Evolutionary conservation across 92 coral and sea anemone species (phyloP).

Genomic region (Porites lobata): DNA sequence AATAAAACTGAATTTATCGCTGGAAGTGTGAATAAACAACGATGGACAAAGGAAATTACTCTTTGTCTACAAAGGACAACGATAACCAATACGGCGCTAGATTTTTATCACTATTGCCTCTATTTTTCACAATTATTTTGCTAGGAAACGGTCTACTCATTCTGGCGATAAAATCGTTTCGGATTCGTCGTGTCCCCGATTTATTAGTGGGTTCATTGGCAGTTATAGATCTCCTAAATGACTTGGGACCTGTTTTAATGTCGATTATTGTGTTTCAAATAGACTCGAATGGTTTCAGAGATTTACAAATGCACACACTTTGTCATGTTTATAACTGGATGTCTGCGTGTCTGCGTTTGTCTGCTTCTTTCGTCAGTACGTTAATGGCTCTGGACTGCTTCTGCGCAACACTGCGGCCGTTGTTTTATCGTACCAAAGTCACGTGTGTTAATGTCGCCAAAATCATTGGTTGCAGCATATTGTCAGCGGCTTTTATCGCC

Average conservation of each 20-base stretch:
- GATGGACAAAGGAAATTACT: constrained; percentile 39
- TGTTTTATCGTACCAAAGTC: constrained; percentile 63
- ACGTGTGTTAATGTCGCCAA: constrained; percentile 14
- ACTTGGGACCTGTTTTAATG: constrained; percentile 54
- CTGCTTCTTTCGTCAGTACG: constrained; percentile 60
- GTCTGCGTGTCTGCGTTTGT: constrained; percentile 57
- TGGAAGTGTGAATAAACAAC: background rate
- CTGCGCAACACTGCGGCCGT: constrained; percentile 51
- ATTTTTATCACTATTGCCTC: constrained; percentile 42
- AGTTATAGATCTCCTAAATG: constrained; percentile 46
- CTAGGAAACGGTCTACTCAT: constrained; percentile 56
- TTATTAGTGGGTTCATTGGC: constrained; percentile 60
- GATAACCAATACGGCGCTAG: background rate
- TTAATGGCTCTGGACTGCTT: constrained; percentile 61
- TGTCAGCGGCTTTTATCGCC: constrained; percentile 57
- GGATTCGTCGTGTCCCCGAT: constrained; percentile 63
- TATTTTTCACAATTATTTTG: constrained; percentile 48
- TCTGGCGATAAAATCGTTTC: constrained; percentile 46
- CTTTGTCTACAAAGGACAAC: constrained; percentile 1
- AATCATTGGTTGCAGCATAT: constrained; percentile 12
- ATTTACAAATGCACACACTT: constrained; percentile 6
- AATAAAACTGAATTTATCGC: background rate
- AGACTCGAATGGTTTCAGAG: constrained; percentile 42
- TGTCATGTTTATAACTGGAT: constrained; percentile 73
- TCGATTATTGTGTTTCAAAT: constrained; percentile 40